These are phyloP conservation scores for Lepisosteus oculatus DNA, from an alignment of 2,113 vertebrate species.

Conservation along the genomic window DNA sequence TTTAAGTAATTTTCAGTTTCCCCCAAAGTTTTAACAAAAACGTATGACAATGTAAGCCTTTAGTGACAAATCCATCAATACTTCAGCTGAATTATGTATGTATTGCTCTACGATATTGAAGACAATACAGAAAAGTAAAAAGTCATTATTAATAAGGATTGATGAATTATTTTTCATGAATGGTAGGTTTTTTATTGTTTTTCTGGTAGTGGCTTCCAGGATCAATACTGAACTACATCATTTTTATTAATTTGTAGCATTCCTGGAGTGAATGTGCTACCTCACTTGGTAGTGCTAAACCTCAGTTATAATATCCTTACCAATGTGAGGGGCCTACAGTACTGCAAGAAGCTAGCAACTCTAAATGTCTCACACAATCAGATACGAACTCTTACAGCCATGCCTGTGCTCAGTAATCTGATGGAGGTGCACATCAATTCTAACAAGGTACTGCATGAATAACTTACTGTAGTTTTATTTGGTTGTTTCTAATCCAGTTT, in stretches of 20 bases:
- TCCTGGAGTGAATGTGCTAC: constrained; percentile 12
- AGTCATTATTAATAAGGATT: too few relatives aligned
- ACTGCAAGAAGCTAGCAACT: neutral
- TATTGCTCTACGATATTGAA: too few relatives aligned
- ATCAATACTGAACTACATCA: too few relatives aligned
- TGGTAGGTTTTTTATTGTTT: too few relatives aligned
- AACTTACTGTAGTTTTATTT: neutral
- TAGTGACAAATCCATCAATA: too few relatives aligned
- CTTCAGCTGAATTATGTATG: too few relatives aligned
- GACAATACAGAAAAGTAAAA: too few relatives aligned
- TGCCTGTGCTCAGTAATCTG: constrained; percentile 15
- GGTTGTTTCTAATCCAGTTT: neutral
- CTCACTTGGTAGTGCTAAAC: neutral
- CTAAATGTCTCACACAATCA: constrained; percentile 5
- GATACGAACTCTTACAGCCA: constrained; percentile 7
- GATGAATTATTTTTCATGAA: too few relatives aligned
- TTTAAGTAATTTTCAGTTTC: too few relatives aligned
- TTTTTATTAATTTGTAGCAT: neutral
- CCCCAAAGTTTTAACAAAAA: too few relatives aligned
- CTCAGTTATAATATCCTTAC: constrained; percentile 10
- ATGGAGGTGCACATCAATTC: constrained; percentile 12
- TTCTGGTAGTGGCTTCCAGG: too few relatives aligned
- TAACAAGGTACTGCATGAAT: constrained; percentile 15
- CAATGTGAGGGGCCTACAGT: constrained; percentile 5
- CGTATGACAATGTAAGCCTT: too few relatives aligned